Conservation (phyloP, 2,113 vertebrate species). For the Peromyscus californicus region DNA sequence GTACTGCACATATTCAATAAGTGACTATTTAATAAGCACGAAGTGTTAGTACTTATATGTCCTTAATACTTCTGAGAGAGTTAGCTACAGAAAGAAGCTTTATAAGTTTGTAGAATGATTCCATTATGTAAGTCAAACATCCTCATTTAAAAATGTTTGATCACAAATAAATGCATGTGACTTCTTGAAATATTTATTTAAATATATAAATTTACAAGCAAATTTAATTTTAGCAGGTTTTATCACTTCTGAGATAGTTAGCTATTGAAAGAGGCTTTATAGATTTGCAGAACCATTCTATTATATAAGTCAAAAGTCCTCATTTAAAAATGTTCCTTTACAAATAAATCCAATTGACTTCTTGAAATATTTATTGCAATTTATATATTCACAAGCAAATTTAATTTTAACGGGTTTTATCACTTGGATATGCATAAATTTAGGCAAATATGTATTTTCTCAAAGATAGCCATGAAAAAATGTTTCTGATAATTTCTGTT, state of each 20-base stretch:
- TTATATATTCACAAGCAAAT: conserved; percentile 50
- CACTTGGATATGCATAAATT: background rate
- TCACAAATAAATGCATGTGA: conserved; percentile 47
- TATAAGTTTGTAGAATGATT: conserved; percentile 50
- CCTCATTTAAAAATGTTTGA: background rate
- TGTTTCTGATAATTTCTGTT: background rate
- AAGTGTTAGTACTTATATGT: conserved; percentile 30
- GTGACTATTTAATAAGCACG: conserved; percentile 28
- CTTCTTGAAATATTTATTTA: conserved; percentile 60
- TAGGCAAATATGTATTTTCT: background rate
- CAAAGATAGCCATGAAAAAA: background rate
- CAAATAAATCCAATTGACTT: conserved; percentile 5
- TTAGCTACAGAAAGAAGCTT: conserved; percentile 43
- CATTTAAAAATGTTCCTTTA: background rate
- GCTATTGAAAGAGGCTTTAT: conserved; percentile 32
- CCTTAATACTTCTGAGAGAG: conserved; percentile 41
- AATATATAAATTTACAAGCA: conserved; percentile 43
- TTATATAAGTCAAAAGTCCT: background rate
- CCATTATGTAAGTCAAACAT: background rate
- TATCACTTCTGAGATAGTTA: background rate
- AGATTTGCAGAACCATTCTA: conserved; percentile 38
- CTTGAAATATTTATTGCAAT: conserved; percentile 61
- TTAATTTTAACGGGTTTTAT: conserved; percentile 22
- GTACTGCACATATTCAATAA: background rate
- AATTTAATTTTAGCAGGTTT: conserved; percentile 47